Conservation (phyloP, 2,797 vertebrate species). For the Emydoidea blandingii region DNA sequence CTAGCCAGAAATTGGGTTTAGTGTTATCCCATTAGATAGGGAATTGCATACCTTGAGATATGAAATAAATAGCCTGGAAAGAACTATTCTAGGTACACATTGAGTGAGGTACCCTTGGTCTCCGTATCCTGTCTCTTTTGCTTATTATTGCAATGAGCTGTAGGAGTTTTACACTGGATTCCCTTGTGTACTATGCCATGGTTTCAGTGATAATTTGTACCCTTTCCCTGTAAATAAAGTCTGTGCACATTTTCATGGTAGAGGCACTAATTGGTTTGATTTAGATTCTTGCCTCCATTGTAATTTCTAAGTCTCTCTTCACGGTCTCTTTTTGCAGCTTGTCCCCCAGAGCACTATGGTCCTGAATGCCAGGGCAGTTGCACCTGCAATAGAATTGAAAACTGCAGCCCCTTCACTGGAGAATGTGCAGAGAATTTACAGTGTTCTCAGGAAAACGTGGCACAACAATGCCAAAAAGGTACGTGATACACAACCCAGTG, state of each 20-base stretch:
- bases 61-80: neutral
- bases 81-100: neutral
- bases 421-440: constrained; percentile 22
- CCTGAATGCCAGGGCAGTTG: neutral
- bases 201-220: neutral
- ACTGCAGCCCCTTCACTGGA: constrained; percentile 31
- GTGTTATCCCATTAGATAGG: neutral
- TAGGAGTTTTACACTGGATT: neutral
- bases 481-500: neutral
- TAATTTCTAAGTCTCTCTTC: neutral
- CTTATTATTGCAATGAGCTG: neutral
- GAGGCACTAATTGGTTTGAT: neutral
- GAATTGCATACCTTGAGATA: neutral
- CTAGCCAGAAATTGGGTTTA: neutral
- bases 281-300: neutral
- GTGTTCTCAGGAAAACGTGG: neutral
- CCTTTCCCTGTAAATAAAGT: neutral
- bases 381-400: constrained; percentile 1
- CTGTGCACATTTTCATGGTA: neutral
- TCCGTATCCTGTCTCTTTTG: neutral
- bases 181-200: neutral
- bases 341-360: constrained; percentile 14
- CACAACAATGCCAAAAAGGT: constrained; percentile 11
- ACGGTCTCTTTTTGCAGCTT: neutral
- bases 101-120: neutral